Percentiles rank a stretch among this genome's conserved stretches.
phyloP scores from a whole-genome alignment of 1,140 invertebrate species.

The Leptoteleia sp. region DNA sequence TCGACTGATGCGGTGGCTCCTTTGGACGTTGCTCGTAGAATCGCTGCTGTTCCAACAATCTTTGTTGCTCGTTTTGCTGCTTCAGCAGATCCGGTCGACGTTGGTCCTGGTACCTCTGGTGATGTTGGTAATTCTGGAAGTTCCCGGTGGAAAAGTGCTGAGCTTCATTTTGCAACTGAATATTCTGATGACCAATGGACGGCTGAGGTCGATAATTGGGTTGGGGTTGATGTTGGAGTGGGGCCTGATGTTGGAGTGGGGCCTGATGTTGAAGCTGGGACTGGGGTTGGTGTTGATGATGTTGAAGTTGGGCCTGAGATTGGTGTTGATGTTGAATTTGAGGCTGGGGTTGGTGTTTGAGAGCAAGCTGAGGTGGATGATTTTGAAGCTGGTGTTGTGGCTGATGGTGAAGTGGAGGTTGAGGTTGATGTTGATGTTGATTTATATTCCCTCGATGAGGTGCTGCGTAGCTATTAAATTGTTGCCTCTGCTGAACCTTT shows the following conservation, averaged over 20 bases:
- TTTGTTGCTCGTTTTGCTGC: conserved; percentile 74
- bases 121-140: conserved; percentile 53
- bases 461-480: conserved; percentile 44
- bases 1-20: conserved; percentile 43
- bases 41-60: conserved; percentile 65
- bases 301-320: conserved; percentile 2
- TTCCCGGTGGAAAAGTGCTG: conserved; percentile 40
- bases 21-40: conserved; percentile 7
- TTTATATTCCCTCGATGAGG: conserved; percentile 16
- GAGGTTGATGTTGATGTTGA: conserved; percentile 1
- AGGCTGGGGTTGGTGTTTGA: background rate
- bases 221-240: too few species aligned
- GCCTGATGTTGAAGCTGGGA: too few species aligned
- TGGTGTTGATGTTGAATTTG: conserved; percentile 10
- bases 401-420: background rate
- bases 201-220: conserved; percentile 16
- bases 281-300: too few species aligned
- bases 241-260: too few species aligned
- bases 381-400: background rate
- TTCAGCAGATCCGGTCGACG: conserved; percentile 72
- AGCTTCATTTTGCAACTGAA: conserved; percentile 39
- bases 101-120: conserved; percentile 74
- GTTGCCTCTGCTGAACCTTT: conserved; percentile 48
- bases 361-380: too few species aligned
- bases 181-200: conserved; percentile 31